Conservation (phyloP, 2,797 vertebrate genomes). For the Helicolenus hilgendorfi region DNA sequence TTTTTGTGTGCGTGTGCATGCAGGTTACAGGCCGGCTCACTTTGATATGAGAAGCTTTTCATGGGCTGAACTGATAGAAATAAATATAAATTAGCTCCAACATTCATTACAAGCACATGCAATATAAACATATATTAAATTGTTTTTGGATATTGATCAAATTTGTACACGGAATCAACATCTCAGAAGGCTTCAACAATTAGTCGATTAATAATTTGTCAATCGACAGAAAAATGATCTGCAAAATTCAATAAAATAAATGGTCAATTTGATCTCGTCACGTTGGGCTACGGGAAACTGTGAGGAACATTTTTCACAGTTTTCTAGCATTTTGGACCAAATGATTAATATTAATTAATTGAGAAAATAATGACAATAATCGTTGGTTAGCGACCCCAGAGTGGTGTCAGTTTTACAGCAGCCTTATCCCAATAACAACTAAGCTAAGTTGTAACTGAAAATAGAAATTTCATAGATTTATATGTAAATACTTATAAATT, state of each 20-base stretch:
- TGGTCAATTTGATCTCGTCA: background rate
- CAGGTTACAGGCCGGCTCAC: background rate
- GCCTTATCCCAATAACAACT: background rate
- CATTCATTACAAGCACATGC: background rate
- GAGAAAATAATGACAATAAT: background rate
- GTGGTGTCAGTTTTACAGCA: background rate
- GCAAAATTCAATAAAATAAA: background rate
- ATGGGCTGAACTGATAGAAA: background rate
- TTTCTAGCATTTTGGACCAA: background rate
- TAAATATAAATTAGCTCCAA: background rate
- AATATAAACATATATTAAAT: background rate
- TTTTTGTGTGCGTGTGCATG: background rate
- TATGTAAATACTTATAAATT: background rate
- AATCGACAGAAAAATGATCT: background rate
- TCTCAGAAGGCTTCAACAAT: constrained; percentile 19
- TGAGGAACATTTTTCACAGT: background rate
- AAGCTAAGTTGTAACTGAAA: background rate
- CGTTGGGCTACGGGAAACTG: background rate
- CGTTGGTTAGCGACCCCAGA: background rate
- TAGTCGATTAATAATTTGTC: background rate
- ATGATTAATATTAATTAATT: background rate
- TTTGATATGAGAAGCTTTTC: background rate
- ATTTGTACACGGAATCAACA: background rate
- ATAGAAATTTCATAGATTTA: background rate
- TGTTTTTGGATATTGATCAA: background rate